These are phyloP conservation scores for Aplodontia rufa DNA, from an alignment of 2,113 vertebrate species.

Conservation along the genomic window DNA sequence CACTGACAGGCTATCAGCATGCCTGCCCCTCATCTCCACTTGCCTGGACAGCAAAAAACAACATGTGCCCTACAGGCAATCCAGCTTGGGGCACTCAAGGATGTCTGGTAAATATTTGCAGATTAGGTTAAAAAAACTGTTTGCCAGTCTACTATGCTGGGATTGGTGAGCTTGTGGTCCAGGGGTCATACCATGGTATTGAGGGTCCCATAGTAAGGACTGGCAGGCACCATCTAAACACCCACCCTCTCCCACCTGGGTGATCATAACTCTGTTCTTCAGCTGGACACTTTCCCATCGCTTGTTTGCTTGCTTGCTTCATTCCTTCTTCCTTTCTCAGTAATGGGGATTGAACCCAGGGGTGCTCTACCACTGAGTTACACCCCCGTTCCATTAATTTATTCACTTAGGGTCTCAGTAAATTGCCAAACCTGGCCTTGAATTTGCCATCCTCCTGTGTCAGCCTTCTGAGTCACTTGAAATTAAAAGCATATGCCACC, in stretches of 20 bases:
- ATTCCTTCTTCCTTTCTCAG: too few relatives aligned
- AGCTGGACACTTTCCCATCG: neutral
- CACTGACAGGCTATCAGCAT: too few relatives aligned
- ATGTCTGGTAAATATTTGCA: neutral
- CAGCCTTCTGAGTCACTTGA: too few relatives aligned
- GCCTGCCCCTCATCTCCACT: too few relatives aligned
- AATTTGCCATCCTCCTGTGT: too few relatives aligned
- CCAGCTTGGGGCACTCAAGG: rapidly evolving
- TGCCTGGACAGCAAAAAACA: neutral
- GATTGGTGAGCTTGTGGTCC: neutral
- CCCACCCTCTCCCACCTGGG: neutral
- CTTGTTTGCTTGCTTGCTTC: neutral
- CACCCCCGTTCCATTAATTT: too few relatives aligned
- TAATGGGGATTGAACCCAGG: too few relatives aligned
- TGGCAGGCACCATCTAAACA: too few relatives aligned
- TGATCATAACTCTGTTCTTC: neutral
- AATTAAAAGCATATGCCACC: too few relatives aligned
- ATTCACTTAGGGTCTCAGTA: too few relatives aligned
- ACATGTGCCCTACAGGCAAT: neutral
- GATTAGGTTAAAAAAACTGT: neutral
- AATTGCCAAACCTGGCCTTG: too few relatives aligned
- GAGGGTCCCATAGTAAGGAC: neutral
- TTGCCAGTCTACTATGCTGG: neutral
- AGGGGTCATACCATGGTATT: neutral
- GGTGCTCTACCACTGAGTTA: too few relatives aligned